phyloP scores from a whole-genome alignment of 2,113 vertebrate genomes.

The Indicator indicator region DNA sequence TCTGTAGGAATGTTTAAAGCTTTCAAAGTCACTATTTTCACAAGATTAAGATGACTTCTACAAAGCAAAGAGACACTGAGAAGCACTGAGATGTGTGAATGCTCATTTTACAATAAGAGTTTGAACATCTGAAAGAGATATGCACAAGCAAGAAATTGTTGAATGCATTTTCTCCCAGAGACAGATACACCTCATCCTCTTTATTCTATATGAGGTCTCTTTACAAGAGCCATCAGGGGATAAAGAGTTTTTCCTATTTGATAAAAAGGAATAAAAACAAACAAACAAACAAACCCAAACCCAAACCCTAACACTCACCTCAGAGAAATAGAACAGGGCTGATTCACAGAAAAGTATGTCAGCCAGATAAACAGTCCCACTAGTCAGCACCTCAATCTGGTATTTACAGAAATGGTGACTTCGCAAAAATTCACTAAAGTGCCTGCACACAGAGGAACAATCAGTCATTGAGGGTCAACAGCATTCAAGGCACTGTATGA shows the following conservation, averaged over 20 bases:
- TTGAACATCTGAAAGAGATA: neutral
- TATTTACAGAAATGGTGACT: conserved; percentile 99
- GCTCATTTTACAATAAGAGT: neutral
- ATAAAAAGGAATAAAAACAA: neutral
- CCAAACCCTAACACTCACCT: conserved; percentile 79
- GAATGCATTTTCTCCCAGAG: neutral
- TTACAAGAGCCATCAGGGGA: neutral
- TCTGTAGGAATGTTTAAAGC: neutral
- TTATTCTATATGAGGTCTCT: neutral
- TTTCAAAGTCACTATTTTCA: neutral
- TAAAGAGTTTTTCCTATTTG: neutral
- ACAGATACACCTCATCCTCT: neutral
- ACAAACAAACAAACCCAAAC: neutral
- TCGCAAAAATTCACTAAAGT: conserved; percentile 96
- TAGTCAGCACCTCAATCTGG: conserved; percentile 99
- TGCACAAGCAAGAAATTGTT: neutral
- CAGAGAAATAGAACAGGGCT: conserved; percentile 98
- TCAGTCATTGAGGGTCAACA: neutral
- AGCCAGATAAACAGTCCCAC: conserved; percentile 96
- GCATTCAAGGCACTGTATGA: neutral
- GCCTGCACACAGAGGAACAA: conserved; percentile 77
- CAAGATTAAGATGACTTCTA: neutral
- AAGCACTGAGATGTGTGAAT: neutral
- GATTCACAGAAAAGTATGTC: conserved; percentile 99
- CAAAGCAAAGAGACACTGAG: neutral